Percentiles rank a stretch among this genome's conserved stretches.
Conservation (phyloP, 2,888 invertebrate species). For the Conistra vaccinii region DNA sequence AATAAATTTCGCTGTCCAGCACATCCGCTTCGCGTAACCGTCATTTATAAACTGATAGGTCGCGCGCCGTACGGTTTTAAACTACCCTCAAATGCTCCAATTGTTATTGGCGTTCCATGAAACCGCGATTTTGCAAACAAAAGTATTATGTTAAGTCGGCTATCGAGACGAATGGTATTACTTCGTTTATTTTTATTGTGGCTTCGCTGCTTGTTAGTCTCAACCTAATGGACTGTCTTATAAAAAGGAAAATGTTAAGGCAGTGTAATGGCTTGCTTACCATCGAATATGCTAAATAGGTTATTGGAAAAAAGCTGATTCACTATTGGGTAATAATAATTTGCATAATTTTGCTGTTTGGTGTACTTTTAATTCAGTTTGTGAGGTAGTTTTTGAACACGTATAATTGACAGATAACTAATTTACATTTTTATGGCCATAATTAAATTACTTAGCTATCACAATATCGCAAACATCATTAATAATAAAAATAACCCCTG, state of each 20-base stretch:
- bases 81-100: conserved; percentile 69
- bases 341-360: conserved; percentile 4
- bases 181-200: conserved; percentile 65
- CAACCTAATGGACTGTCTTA: conserved; percentile 37
- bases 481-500: conserved; percentile 3
- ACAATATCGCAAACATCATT: conserved; percentile 1
- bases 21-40: conserved; percentile 74
- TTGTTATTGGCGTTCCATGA: conserved; percentile 66
- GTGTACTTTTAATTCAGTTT: not conserved
- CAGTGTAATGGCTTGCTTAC: conserved; percentile 46
- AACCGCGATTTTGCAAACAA: conserved; percentile 57
- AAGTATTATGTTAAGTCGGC: conserved; percentile 53
- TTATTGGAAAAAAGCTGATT: conserved; percentile 44
- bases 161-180: conserved; percentile 58
- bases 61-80: conserved; percentile 53
- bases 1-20: conserved; percentile 65
- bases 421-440: not conserved
- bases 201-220: conserved; percentile 37
- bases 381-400: conserved; percentile 8
- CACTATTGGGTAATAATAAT: conserved; percentile 24
- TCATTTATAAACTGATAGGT: conserved; percentile 65
- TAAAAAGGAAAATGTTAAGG: conserved; percentile 33
- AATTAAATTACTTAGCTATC: not conserved
- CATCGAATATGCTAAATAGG: conserved; percentile 41
- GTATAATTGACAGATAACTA: not conserved